A percentile compares a stretch with the other conserved stretches of the same genome.
Evolutionary conservation across 2,797 vertebrate genomes (phyloP).

Genomic region (Zalophus californianus): DNA sequence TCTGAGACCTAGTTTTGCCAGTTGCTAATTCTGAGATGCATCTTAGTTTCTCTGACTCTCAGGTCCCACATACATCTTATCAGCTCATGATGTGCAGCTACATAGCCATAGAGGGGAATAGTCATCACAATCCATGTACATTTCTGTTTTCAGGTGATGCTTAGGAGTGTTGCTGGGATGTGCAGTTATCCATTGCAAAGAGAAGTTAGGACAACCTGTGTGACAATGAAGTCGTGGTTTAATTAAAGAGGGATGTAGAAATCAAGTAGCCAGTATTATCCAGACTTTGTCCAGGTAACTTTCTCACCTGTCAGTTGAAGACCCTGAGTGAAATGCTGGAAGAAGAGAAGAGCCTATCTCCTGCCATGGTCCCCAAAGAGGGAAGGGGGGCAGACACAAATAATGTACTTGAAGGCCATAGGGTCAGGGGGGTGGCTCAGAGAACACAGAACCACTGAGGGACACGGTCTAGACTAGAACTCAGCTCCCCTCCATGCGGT

Average conservation of each 20-base stretch:
- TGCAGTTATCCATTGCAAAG: neutral
- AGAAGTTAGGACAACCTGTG: neutral
- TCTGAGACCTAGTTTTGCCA: neutral
- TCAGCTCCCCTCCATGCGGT: neutral
- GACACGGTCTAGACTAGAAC: neutral
- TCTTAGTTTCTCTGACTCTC: neutral
- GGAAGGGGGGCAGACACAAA: neutral
- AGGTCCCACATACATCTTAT: neutral
- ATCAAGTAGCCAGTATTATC: neutral
- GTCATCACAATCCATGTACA: neutral
- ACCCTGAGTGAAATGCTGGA: neutral
- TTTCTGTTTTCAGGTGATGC: neutral
- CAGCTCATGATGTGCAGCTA: neutral
- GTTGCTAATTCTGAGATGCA: neutral
- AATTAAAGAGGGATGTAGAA: neutral
- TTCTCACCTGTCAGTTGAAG: neutral
- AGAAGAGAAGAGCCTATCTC: neutral
- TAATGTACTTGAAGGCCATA: neutral
- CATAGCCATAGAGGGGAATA: neutral
- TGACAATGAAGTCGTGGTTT: neutral
- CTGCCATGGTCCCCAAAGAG: neutral
- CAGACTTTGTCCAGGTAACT: constrained; percentile 5
- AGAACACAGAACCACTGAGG: neutral
- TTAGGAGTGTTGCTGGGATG: neutral
- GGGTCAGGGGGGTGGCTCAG: neutral